Evolutionary conservation across 2,113 vertebrate genomes (phyloP).

Genomic region (Daboia siamensis): DNA sequence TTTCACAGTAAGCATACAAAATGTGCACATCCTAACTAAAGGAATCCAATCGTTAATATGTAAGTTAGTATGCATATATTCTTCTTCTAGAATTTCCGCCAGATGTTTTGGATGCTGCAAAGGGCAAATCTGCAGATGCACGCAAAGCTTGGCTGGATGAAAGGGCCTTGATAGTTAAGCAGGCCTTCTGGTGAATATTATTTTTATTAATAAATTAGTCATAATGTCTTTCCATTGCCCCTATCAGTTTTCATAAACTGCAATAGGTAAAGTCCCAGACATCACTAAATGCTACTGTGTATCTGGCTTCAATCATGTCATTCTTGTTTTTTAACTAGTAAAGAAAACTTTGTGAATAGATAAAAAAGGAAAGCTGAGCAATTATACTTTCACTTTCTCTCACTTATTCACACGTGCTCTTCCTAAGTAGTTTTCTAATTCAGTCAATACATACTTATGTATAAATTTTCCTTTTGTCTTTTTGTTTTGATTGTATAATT

Average conservation of each 20-base stretch:
- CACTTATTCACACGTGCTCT: neutral
- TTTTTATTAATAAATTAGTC: neutral
- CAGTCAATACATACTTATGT: neutral
- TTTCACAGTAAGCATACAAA: neutral
- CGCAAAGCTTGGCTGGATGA: slow-evolving; percentile 83
- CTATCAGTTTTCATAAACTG: neutral
- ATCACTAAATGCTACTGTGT: neutral
- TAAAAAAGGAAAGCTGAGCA: neutral
- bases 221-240: neutral
- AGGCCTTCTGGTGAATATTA: slow-evolving; percentile 84
- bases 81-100: slow-evolving; percentile 73
- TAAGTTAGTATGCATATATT: neutral
- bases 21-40: neutral
- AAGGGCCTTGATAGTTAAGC: slow-evolving; percentile 82
- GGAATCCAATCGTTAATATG: neutral
- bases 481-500: neutral
- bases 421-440: neutral
- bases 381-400: neutral
- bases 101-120: slow-evolving; percentile 78
- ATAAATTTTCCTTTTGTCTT: neutral
- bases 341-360: neutral
- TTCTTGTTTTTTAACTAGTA: neutral
- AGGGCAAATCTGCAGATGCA: slow-evolving; percentile 78
- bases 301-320: neutral
- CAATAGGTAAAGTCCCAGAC: neutral